phyloP scores from a whole-genome alignment of 2,797 vertebrate species.

The Manis pentadactyla region DNA sequence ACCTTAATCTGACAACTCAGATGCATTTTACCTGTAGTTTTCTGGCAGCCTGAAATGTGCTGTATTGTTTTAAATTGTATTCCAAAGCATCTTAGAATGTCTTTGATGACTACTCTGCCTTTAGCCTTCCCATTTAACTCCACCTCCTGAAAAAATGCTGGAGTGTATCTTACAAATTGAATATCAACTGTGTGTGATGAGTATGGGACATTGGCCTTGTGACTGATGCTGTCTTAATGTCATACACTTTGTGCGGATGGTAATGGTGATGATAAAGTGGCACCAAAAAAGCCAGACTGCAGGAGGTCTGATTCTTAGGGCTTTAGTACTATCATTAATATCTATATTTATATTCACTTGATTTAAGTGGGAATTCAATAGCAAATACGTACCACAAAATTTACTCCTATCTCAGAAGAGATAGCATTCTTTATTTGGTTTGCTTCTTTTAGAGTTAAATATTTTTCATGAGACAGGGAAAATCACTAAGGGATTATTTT shows the following conservation, averaged over 20 bases:
- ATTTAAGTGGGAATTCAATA: not conserved
- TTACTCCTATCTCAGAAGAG: not conserved
- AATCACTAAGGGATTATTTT: constrained; percentile 40
- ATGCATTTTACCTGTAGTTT: not conserved
- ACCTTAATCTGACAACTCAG: not conserved
- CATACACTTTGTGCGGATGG: not conserved
- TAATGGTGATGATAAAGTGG: not conserved
- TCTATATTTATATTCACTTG: not conserved
- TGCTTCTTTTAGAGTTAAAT: constrained; percentile 34
- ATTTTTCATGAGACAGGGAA: not conserved
- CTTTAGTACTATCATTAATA: not conserved
- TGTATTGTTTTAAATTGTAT: not conserved
- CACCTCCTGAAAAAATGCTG: not conserved
- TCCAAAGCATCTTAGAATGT: not conserved
- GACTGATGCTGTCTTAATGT: not conserved
- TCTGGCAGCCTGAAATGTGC: not conserved
- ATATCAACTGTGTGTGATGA: not conserved
- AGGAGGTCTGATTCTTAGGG: not conserved
- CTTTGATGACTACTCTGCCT: not conserved
- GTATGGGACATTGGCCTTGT: not conserved
- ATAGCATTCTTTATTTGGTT: not conserved
- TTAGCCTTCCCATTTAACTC: not conserved
- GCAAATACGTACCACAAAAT: not conserved
- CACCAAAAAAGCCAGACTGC: not conserved
- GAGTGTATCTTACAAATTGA: not conserved